phyloP scores from a whole-genome alignment of 1,140 invertebrate genomes.

The Drosophila ambigua region DNA sequence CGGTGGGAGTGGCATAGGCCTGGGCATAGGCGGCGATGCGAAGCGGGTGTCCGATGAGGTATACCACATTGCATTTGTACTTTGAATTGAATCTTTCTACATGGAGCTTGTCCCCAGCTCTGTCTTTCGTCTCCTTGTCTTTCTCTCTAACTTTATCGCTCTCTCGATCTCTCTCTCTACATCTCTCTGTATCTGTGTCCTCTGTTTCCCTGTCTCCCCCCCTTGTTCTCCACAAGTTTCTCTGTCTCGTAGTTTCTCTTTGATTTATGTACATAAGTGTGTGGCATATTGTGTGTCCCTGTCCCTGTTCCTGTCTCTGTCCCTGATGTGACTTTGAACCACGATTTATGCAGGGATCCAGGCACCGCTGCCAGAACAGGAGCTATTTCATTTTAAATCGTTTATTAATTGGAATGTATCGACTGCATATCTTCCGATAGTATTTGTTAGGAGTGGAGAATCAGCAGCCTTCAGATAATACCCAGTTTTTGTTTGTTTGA shows the following conservation, averaged over 20 bases:
- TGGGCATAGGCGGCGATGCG: background rate
- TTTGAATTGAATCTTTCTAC: constrained; percentile 26
- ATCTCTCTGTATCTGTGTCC: constrained; percentile 1
- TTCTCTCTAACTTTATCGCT: background rate
- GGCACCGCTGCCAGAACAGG: too few relatives aligned
- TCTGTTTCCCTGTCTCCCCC: constrained; percentile 16
- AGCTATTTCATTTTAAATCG: too few relatives aligned
- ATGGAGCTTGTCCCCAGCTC: background rate
- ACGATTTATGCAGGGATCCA: too few relatives aligned
- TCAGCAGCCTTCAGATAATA: too few relatives aligned
- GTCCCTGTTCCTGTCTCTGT: too few relatives aligned
- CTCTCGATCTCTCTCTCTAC: background rate
- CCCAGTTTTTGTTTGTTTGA: background rate
- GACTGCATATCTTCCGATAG: too few relatives aligned
- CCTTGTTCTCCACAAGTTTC: constrained; percentile 35
- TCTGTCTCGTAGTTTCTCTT: background rate
- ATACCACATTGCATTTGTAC: constrained; percentile 46
- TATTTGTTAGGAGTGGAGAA: too few relatives aligned
- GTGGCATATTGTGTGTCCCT: too few relatives aligned
- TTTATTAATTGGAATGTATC: too few relatives aligned
- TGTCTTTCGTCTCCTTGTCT: background rate
- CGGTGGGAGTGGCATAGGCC: background rate
- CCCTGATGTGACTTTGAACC: too few relatives aligned
- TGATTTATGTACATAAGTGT: too few relatives aligned
- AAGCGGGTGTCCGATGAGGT: constrained; percentile 47